Base-by-base conservation (phyloP, 64 coral and sea anemone genomes). In the Acropora yongei region DNA sequence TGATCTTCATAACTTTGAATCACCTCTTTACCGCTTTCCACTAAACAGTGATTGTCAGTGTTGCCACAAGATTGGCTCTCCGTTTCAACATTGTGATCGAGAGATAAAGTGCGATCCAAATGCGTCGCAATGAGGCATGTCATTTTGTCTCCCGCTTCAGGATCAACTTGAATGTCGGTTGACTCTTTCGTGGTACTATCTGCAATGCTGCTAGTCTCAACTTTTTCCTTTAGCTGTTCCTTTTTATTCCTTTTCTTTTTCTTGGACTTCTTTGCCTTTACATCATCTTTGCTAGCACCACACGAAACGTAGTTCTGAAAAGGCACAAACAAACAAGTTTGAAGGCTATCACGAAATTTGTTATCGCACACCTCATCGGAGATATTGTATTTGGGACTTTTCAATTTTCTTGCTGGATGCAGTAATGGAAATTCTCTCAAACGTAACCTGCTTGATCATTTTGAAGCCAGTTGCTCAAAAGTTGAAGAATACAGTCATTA, bases 231-330 rank as follows among this genome's bases (percentile, higher is more conserved):
- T 84, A 11, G 4, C 5, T 50, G 57, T 30, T 8, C 50, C 8
- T 40, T 58, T 19, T 2, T 47, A 80, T 40, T 80, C 44, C 20
- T 46, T 65, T 48, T 84, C 16, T 45, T 84, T 84, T 84, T 71
- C 61, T 48, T 84, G n/a, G 65, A 6, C 18, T 68, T 71, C 18
- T 66, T 67, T 71, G 8, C 40, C 44, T 10, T 78, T 78, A 47
- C 5, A 6, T 48, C 14, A 16, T 49, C 44, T 46, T 69, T 48
- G 18, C 6, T 8, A 19, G 44, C 13, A 8, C 48, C 30, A 14
- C 14, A 10, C 71, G 82, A 3, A 2, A 69, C 17, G 46, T 63
- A 63, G 11, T 20, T 18, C 82, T 84, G 63, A 42, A 84, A 69
- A 71, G 3, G 9, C 17, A 84, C 19, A 8, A 69, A 47, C 4